A percentile compares a stretch with the other conserved stretches of the same genome.
phyloP scores from a whole-genome alignment of 2,888 invertebrate genomes.

The Torymus tubicola region DNA sequence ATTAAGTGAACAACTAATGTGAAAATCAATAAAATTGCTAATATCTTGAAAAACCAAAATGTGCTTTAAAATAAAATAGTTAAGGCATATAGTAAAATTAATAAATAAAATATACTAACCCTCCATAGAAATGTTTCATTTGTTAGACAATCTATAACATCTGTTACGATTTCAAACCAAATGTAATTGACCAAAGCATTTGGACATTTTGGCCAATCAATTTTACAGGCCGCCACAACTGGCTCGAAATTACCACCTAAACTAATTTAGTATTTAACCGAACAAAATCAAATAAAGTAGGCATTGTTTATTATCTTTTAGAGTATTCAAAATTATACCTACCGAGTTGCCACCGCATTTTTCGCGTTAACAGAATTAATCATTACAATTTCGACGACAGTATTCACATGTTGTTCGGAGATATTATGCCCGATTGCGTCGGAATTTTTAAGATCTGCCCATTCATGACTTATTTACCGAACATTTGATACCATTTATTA shows the following conservation, averaged over 20 bases:
- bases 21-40: slow-evolving; percentile 62
- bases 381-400: slow-evolving; percentile 35
- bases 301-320: not conserved
- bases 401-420: slow-evolving; percentile 8
- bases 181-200: slow-evolving; percentile 67
- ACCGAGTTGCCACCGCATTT: slow-evolving; percentile 71
- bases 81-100: not conserved
- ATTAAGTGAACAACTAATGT: slow-evolving; percentile 63
- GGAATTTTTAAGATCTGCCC: slow-evolving; percentile 1
- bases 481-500: too few species aligned
- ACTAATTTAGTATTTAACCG: not conserved
- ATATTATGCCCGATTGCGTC: slow-evolving; percentile 23
- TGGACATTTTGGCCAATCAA: slow-evolving; percentile 68
- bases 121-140: slow-evolving; percentile 67
- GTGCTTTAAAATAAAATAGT: not conserved
- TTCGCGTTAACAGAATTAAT: slow-evolving; percentile 39
- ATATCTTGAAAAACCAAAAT: slow-evolving; percentile 60
- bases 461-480: slow-evolving; percentile 11
- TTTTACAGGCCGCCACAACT: slow-evolving; percentile 65
- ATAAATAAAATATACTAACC: slow-evolving; percentile 59
- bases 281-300: slow-evolving; percentile 15
- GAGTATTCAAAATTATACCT: slow-evolving; percentile 30
- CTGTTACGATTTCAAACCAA: slow-evolving; percentile 72
- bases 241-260: slow-evolving; percentile 71
- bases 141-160: slow-evolving; percentile 69